Conservation (phyloP, 2,797 vertebrate genomes). For the Pseudochromis fuscus region DNA sequence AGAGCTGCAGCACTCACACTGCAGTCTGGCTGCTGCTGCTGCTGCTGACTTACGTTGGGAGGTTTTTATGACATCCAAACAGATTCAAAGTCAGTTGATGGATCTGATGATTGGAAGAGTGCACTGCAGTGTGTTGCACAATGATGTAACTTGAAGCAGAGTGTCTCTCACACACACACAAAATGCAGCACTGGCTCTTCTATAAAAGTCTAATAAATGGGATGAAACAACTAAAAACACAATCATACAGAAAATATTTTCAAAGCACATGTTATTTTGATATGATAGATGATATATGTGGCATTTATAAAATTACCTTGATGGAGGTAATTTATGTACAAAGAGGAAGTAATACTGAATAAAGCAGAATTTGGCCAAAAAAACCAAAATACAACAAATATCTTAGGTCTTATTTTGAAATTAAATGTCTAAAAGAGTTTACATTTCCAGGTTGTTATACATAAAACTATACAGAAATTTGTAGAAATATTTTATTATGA, state of each 20-base stretch:
- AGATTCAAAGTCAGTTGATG: slow-evolving; percentile 61
- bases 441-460: too few species aligned
- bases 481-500: too few species aligned
- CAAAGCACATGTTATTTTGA: too few species aligned
- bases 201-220: background rate
- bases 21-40: slow-evolving; percentile 32
- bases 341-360: background rate
- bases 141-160: slow-evolving; percentile 47
- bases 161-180: background rate
- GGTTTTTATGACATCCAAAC: slow-evolving; percentile 63
- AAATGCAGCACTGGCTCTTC: slow-evolving; percentile 26
- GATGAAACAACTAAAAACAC: background rate
- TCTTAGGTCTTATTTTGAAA: background rate
- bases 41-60: slow-evolving; percentile 56
- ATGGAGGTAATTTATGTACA: background rate
- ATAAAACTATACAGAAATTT: too few species aligned
- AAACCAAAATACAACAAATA: background rate
- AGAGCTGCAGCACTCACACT: slow-evolving; percentile 25
- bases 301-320: background rate
- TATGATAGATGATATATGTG: too few species aligned
- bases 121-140: slow-evolving; percentile 12
- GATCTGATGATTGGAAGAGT: slow-evolving; percentile 45
- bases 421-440: background rate
- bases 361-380: background rate
- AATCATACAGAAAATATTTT: background rate